Percentiles rank a stretch among this genome's conserved stretches.
phyloP scores from a whole-genome alignment of 2,888 invertebrate species.

The Pandemis corylana region DNA sequence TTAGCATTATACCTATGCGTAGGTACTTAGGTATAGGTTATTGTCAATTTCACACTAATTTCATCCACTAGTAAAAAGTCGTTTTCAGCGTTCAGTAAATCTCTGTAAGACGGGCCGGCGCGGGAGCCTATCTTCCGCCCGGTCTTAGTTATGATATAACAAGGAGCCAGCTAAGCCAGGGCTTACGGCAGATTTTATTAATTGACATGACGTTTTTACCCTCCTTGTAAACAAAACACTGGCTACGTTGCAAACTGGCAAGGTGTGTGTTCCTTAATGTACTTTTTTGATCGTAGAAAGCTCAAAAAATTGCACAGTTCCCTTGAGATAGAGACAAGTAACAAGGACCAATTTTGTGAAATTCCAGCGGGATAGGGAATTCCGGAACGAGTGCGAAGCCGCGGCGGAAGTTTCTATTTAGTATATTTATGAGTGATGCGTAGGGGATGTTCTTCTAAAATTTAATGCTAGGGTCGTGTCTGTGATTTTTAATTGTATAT shows the following conservation, averaged over 20 bases:
- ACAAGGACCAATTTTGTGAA: too few species aligned
- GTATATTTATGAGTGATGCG: too few species aligned
- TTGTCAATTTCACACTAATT: background rate
- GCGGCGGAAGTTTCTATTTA: too few species aligned
- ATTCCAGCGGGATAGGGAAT: too few species aligned
- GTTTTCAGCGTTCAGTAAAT: background rate
- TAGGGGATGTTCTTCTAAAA: too few species aligned
- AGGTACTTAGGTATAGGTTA: background rate
- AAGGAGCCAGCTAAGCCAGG: slow-evolving; percentile 73
- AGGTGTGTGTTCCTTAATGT: background rate
- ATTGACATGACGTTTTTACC: slow-evolving; percentile 76
- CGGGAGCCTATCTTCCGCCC: slow-evolving; percentile 46
- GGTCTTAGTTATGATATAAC: slow-evolving; percentile 79
- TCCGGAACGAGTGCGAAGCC: too few species aligned
- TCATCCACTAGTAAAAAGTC: background rate
- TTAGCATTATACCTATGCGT: too few species aligned
- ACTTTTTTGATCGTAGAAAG: too few species aligned
- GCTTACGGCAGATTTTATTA: slow-evolving; percentile 78
- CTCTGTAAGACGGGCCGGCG: background rate
- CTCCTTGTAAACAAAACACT: slow-evolving; percentile 43
- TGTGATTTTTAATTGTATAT: too few species aligned
- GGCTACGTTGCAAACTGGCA: background rate
- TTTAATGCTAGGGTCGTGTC: too few species aligned
- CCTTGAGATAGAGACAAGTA: too few species aligned
- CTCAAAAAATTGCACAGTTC: too few species aligned